Percentiles rank a stretch among this genome's conserved stretches.
These are phyloP conservation scores for Heliconius cydno DNA, from an alignment of 2,888 invertebrate species.

Conservation along the genomic window DNA sequence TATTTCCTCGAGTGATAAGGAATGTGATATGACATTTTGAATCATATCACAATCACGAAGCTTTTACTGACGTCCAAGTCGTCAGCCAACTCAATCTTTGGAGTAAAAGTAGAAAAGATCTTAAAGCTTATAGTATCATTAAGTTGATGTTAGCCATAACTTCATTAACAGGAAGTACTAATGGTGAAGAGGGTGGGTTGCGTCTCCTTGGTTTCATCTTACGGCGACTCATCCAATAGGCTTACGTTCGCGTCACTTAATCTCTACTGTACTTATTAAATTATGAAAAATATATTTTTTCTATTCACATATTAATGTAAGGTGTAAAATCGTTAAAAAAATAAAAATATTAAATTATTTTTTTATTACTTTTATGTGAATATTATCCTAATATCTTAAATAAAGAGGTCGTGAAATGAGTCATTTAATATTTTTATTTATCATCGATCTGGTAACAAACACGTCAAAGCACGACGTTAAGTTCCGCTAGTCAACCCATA, in stretches of 20 bases:
- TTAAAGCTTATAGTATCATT: constrained; percentile 17
- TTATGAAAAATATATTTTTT: too few relatives aligned
- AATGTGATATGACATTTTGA: neutral
- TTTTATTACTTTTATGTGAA: neutral
- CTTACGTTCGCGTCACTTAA: neutral
- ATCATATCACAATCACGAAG: neutral
- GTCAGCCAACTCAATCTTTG: constrained; percentile 1
- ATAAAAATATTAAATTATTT: neutral
- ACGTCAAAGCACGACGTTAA: too few relatives aligned
- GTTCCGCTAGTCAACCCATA: too few relatives aligned
- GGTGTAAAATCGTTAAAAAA: too few relatives aligned
- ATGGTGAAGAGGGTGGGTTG: constrained; percentile 8
- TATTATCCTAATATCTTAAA: neutral
- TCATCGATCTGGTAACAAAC: too few relatives aligned
- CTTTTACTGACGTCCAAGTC: neutral
- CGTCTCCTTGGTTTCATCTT: constrained; percentile 7
- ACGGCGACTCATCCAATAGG: neutral
- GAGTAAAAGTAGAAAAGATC: neutral
- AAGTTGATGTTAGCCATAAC: constrained; percentile 18
- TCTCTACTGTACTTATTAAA: neutral
- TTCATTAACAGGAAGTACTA: constrained; percentile 21
- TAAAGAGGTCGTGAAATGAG: too few relatives aligned
- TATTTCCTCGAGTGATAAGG: neutral
- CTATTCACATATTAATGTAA: too few relatives aligned
- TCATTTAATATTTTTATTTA: too few relatives aligned